These are phyloP conservation scores for Tetragonisca angustula DNA, from an alignment of 2,888 invertebrate genomes.

Conservation along the genomic window DNA sequence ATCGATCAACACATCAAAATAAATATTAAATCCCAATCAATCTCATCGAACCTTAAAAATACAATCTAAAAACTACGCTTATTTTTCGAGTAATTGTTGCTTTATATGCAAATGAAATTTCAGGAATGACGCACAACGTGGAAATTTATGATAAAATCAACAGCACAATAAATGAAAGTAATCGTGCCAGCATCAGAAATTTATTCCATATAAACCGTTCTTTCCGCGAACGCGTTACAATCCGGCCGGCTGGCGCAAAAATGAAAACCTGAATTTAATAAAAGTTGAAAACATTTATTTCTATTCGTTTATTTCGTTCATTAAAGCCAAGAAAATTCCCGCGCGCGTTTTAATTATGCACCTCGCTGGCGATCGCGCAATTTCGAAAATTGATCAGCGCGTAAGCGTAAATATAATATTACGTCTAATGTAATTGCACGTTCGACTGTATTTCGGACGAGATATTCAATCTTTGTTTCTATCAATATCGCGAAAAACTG, in stretches of 20 bases:
- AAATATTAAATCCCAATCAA: not conserved
- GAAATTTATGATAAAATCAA: not conserved
- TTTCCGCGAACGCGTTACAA: not conserved
- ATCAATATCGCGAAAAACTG: not conserved
- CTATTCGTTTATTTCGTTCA: not conserved
- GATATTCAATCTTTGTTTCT: not conserved
- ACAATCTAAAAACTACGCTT: not conserved
- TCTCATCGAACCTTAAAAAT: not conserved
- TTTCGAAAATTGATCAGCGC: not conserved
- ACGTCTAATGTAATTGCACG: not conserved
- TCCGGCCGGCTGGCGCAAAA: not conserved
- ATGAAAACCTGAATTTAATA: not conserved
- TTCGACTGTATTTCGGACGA: not conserved
- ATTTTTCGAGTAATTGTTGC: not conserved
- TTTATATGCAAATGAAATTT: not conserved
- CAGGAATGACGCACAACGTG: not conserved
- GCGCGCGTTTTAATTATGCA: not conserved
- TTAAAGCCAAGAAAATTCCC: not conserved
- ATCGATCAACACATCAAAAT: not conserved
- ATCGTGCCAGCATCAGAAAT: not conserved
- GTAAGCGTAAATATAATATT: conserved; percentile 1
- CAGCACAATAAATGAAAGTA: not conserved
- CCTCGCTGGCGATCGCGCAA: not conserved
- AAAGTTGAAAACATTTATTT: not conserved
- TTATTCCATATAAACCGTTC: not conserved